These are phyloP conservation scores for Zenarchopterus dispar DNA, from an alignment of 2,797 vertebrate genomes.

Conservation along the genomic window DNA sequence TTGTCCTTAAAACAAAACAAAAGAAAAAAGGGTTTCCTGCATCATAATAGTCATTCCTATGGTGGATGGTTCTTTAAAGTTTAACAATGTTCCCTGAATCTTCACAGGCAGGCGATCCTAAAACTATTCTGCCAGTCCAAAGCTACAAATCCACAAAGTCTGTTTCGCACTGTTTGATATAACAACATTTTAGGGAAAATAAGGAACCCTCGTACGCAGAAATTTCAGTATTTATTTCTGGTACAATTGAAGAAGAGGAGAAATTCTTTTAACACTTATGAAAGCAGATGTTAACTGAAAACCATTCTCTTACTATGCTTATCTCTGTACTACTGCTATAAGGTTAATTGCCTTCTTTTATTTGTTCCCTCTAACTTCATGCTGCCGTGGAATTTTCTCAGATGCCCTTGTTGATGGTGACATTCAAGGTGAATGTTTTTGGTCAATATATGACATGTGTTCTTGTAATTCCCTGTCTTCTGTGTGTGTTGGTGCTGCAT, in stretches of 20 bases:
- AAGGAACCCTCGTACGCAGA: too few relatives aligned
- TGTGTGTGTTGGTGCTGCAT: slow-evolving; percentile 30
- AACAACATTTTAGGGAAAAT: too few relatives aligned
- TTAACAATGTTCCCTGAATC: too few relatives aligned
- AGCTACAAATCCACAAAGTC: too few relatives aligned
- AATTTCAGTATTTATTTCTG: too few relatives aligned
- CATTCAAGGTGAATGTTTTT: slow-evolving; percentile 77
- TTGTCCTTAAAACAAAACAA: too few relatives aligned
- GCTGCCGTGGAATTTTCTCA: slow-evolving; percentile 73
- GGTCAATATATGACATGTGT: slow-evolving; percentile 14
- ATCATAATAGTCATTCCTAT: too few relatives aligned
- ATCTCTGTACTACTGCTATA: slow-evolving; percentile 19
- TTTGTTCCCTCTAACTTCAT: slow-evolving; percentile 41
- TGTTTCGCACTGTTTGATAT: too few relatives aligned
- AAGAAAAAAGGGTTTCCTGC: too few relatives aligned
- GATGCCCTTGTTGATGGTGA: slow-evolving; percentile 76
- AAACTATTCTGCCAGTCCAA: too few relatives aligned
- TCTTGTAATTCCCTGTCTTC: slow-evolving; percentile 12
- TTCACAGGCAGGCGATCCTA: too few relatives aligned
- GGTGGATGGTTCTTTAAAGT: too few relatives aligned
- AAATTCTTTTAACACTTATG: slow-evolving; percentile 9
- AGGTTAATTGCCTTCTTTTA: slow-evolving; percentile 53
- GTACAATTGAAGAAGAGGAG: not conserved
- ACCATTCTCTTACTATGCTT: slow-evolving; percentile 20
- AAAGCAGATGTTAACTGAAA: slow-evolving; percentile 6